Evolutionary conservation across 1,140 invertebrate species (phyloP).

Genomic region (Drosophila tsacasi): DNA sequence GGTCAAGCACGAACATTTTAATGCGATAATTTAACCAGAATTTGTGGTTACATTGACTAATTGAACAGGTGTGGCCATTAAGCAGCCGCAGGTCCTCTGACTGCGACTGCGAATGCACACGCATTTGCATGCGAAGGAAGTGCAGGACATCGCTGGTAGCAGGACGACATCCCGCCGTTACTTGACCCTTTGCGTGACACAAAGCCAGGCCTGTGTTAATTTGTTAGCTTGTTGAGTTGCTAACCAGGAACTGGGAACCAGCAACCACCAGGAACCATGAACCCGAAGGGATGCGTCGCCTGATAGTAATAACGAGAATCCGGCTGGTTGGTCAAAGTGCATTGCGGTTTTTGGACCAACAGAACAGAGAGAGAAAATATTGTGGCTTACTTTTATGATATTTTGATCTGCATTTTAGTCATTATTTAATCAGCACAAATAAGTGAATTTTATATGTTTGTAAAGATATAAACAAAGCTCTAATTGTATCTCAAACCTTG

Average conservation of each 20-base stretch:
- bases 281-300: conserved; percentile 16
- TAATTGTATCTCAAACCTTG: neutral
- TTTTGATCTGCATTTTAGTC: neutral
- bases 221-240: conserved; percentile 81
- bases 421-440: neutral
- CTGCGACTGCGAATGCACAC: conserved; percentile 59
- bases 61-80: conserved; percentile 85
- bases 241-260: conserved; percentile 45
- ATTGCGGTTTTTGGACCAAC: conserved; percentile 68
- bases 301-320: conserved; percentile 59
- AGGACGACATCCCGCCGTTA: conserved; percentile 26
- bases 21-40: conserved; percentile 85
- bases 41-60: conserved; percentile 85
- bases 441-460: too few relatives aligned
- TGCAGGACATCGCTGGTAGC: conserved; percentile 27
- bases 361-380: neutral
- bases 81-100: conserved; percentile 71
- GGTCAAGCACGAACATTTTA: conserved; percentile 85
- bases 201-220: conserved; percentile 75
- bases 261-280: conserved; percentile 2
- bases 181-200: conserved; percentile 69
- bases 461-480: neutral
- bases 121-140: conserved; percentile 59
- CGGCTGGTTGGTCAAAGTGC: conserved; percentile 69
- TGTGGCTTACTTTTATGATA: accelerated